phyloP scores from a whole-genome alignment of 2,113 vertebrate genomes.

The Typhlomys cinereus region DNA sequence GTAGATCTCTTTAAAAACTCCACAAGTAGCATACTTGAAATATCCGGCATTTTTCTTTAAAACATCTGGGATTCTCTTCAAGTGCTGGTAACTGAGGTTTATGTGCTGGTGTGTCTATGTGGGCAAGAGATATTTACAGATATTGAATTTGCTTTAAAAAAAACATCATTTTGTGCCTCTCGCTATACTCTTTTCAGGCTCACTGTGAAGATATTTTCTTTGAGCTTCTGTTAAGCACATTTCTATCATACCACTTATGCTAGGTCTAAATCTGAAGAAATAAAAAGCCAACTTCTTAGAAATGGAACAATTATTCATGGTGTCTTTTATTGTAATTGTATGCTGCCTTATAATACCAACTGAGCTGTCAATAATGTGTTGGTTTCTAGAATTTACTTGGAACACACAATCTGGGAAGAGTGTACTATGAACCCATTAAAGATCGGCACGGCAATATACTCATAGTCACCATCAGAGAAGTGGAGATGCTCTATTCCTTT shows the following conservation, averaged over 20 bases:
- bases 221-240: constrained; percentile 76
- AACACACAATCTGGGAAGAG: constrained; percentile 95
- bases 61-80: constrained; percentile 89
- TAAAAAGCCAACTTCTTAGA: constrained; percentile 39
- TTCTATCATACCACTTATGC: constrained; percentile 63
- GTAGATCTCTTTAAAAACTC: constrained; percentile 81
- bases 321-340: background rate
- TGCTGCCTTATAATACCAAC: background rate
- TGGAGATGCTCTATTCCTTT: constrained; percentile 93
- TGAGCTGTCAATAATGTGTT: constrained; percentile 55
- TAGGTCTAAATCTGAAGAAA: constrained; percentile 49
- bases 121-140: constrained; percentile 82
- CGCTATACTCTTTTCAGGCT: constrained; percentile 76
- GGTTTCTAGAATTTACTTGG: constrained; percentile 93
- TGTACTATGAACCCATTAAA: constrained; percentile 98
- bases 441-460: constrained; percentile 97
- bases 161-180: constrained; percentile 78
- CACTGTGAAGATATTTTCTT: constrained; percentile 73
- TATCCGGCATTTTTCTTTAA: constrained; percentile 87
- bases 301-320: constrained; percentile 30
- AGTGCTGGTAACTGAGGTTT: constrained; percentile 81
- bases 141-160: constrained; percentile 79
- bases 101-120: constrained; percentile 80
- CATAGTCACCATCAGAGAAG: constrained; percentile 94
- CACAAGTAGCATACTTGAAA: constrained; percentile 84